Evolutionary conservation across 2,113 vertebrate genomes (phyloP), one percentile per base, ranked within the genome.

Genomic region (Tauraco erythrolophus): DNA sequence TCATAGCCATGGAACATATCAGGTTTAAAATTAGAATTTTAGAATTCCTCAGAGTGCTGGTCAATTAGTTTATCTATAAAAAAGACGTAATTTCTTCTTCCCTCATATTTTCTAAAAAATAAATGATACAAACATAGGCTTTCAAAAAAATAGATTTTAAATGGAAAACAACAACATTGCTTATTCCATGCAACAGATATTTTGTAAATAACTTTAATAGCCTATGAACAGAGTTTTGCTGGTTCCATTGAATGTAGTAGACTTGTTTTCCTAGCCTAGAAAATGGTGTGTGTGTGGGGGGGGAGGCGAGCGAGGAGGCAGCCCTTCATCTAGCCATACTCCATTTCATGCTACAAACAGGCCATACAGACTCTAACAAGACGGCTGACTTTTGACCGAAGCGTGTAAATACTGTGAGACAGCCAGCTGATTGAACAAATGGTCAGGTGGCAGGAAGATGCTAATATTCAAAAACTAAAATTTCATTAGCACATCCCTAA

Each of bases 401-500:
- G 30, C 50, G 30, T 54, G 50, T 68, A 80, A 65, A 71, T 82
- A 71, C 64, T 89, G n/a, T 79, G 69, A 87, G 76, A 75, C 11
- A 68, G 62, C 19, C 51, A 37, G 35, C 37, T 92, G 94, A 92
- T 30, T 82, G 57, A 94, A 89, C 64, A 82, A 95, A 91, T 68
- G 74, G 46, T 56, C 95, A 94, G 79, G 80, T 82, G 57, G 13
- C 58, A 91, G 65, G 48, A 92, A 87, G 56, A 84, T 58, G 53
- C 48, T 91, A 72, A 75, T 72, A 91, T 46, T 94, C 22, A 76
- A 89, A 91, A 89, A 5, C 31, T 72, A 91, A 45, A 81, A 48
- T 89, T 95, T 69, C 35, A 92, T 76, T 88, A 89, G 48, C 45
- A 79, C 84, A 35, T 61, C 70, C n/a, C 66, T 95, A 71, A 71